Percentiles rank a stretch among this genome's conserved stretches.
Evolutionary conservation across 2,113 vertebrate species (phyloP).

Genomic region (Sebastes fasciatus): DNA sequence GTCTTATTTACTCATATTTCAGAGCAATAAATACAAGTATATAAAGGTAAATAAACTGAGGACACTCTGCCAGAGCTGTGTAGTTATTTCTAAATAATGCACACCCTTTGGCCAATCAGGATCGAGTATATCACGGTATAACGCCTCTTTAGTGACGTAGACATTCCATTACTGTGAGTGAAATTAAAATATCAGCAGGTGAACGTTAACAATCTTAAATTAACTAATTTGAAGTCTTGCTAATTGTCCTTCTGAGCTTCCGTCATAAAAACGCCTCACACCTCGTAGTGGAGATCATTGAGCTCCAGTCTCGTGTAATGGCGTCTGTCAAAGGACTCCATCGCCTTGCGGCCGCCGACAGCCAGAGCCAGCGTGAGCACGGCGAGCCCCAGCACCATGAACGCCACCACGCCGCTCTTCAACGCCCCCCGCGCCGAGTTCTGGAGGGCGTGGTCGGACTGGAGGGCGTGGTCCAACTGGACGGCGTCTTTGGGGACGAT

Average conservation of each 20-base stretch:
- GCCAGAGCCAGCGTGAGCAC: constrained; percentile 76
- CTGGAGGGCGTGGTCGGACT: constrained; percentile 18
- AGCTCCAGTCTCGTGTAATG: constrained; percentile 87
- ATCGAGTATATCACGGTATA: background rate
- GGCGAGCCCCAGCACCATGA: constrained; percentile 79
- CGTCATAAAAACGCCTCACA: background rate
- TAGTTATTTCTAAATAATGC: background rate
- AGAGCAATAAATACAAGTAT: background rate
- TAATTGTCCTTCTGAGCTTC: constrained; percentile 1
- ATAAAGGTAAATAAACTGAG: background rate
- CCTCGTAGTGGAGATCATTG: constrained; percentile 85
- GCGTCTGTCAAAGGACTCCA: constrained; percentile 86
- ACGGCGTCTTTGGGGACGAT: constrained; percentile 58
- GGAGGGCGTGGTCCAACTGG: constrained; percentile 27
- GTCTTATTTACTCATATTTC: background rate
- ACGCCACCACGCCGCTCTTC: constrained; percentile 78
- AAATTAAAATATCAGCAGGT: constrained; percentile 4
- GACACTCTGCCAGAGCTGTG: background rate
- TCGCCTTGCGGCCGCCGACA: constrained; percentile 79
- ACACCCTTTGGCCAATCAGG: constrained; percentile 25
- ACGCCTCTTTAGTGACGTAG: constrained; percentile 6
- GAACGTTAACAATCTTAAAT: constrained; percentile 4
- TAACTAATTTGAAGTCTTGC: too few species aligned
- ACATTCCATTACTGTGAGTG: constrained; percentile 11
- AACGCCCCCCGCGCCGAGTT: constrained; percentile 48